Evolutionary conservation across 1,140 invertebrate genomes (phyloP).

Genomic region (Penaeus vannamei): DNA sequence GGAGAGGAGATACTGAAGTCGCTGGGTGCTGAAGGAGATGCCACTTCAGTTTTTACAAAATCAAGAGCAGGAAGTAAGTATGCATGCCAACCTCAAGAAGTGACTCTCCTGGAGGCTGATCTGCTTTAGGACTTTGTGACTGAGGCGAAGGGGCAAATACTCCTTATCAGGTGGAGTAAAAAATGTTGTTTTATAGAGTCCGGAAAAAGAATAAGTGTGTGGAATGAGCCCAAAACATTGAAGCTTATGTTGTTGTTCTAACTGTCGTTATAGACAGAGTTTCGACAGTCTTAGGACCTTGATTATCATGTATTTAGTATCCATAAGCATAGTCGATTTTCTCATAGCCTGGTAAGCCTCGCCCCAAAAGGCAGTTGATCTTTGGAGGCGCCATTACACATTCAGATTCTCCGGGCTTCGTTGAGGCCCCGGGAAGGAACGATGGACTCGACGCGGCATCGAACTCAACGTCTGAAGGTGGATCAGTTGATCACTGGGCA

Average conservation of each 20-base stretch:
- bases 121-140: background rate
- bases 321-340: slow-evolving; percentile 9
- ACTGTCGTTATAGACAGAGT: background rate
- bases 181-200: background rate
- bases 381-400: background rate
- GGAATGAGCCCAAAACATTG: background rate
- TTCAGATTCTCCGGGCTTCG: background rate
- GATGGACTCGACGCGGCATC: slow-evolving; percentile 5
- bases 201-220: background rate
- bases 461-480: background rate
- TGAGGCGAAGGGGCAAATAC: background rate
- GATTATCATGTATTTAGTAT: background rate
- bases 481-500: slow-evolving; percentile 1
- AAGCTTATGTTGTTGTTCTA: background rate
- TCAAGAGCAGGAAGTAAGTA: background rate
- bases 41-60: background rate
- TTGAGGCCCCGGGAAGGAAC: background rate
- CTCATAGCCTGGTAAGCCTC: slow-evolving; percentile 5
- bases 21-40: background rate
- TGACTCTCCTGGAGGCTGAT: background rate
- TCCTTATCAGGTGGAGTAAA: background rate
- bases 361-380: background rate
- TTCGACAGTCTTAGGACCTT: background rate
- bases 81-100: background rate
- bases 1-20: slow-evolving; percentile 8